These are phyloP conservation scores for Philaethria dido DNA, from an alignment of 2,888 invertebrate species.

Conservation along the genomic window DNA sequence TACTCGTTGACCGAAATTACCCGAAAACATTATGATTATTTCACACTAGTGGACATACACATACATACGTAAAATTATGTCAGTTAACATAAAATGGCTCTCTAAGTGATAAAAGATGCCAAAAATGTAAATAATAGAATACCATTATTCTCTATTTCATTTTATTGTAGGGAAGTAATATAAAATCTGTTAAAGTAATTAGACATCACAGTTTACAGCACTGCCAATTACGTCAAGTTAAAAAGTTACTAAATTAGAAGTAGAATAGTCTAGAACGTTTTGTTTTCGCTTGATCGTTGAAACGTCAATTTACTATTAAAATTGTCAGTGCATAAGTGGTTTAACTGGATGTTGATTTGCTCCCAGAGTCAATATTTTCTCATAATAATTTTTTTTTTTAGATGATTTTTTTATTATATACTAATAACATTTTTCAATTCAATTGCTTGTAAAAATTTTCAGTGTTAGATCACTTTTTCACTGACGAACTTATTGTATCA, in stretches of 20 bases:
- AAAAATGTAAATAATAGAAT: conserved; percentile 51
- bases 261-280: conserved; percentile 50
- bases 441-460: not conserved
- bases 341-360: not conserved
- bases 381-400: not conserved
- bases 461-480: not conserved
- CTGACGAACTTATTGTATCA: not conserved
- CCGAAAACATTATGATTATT: not conserved
- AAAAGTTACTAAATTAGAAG: conserved; percentile 54
- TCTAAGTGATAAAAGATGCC: conserved; percentile 71
- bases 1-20: not conserved
- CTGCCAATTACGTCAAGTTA: conserved; percentile 72
- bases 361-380: not conserved
- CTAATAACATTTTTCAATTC: too few relatives aligned
- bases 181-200: conserved; percentile 48
- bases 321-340: not conserved
- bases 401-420: too few relatives aligned
- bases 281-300: conserved; percentile 39
- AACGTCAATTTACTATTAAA: conserved; percentile 18
- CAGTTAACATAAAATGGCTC: conserved; percentile 52
- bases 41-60: conserved; percentile 19
- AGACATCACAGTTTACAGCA: conserved; percentile 67
- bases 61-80: conserved; percentile 22
- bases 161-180: conserved; percentile 30
- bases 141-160: conserved; percentile 41